Base-by-base conservation (phyloP, 2,113 vertebrate species). In the Myotis yumanensis region DNA sequence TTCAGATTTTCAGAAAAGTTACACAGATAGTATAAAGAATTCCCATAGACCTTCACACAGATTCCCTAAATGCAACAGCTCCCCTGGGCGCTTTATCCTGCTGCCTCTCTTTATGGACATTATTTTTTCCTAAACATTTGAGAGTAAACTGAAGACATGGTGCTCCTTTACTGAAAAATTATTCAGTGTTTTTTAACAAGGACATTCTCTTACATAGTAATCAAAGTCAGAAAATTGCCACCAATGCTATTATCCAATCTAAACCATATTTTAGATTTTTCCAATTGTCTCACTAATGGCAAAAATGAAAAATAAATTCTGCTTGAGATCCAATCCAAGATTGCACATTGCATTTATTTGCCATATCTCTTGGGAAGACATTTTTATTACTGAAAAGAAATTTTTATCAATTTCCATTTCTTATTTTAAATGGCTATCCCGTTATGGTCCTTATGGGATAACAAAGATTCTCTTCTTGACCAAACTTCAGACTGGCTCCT, bases 1-100 rank as follows among this genome's bases (percentile, higher is more conserved):
- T 82, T 73, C 72, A 91, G 25, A 81, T 81, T 80, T 84, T 52
- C n/a, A 77, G 82, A 76, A 92, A 95, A 95, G 68, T 69, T 79
- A 43, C 46, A 93, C 89, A 82, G 20, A 43, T 62, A 17, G 7
- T 54, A 40, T 32, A 92, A 87, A 83, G 43, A 80, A 90, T 52
- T 22, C 7, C 54, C 30, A 59, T 11, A 22, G 48, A 57, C 5
- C 35, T 80, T 57, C 16, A 25, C 52, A n/a, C 11, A 52, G 22
- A 46, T n/a, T 77, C 30, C 7, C 52, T 89, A 86, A 46, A 81
- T 66, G 77, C 18, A 35, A 32, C 43, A 71, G 64, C 84, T 76
- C 17, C 51, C 59, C n/a, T 11, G 64, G 80, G 69, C 28, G 23
- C 40, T 91, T 71, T 86, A 54, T 48, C 22, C 15, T 71, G 16